phyloP scores from a whole-genome alignment of 92 coral and sea anemone species.

The Umimayanthus kanabou region DNA sequence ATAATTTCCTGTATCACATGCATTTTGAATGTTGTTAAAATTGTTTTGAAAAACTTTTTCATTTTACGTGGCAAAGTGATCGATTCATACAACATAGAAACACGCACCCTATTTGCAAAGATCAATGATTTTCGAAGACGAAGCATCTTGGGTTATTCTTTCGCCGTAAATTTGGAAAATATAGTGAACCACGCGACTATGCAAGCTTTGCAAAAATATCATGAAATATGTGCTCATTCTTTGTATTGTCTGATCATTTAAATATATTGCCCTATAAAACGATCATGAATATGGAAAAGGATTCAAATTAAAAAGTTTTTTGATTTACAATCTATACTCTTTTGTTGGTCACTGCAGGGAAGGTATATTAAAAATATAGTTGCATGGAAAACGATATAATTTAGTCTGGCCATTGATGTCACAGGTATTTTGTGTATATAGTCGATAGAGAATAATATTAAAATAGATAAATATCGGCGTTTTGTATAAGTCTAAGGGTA shows the following conservation, averaged over 20 bases:
- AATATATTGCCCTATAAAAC: background rate
- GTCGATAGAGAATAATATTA: too few species aligned
- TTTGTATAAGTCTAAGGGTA: too few species aligned
- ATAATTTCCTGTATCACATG: background rate
- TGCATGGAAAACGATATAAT: too few species aligned
- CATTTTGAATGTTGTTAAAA: too few species aligned
- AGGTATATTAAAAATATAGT: too few species aligned
- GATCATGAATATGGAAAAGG: background rate
- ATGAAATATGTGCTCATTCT: background rate
- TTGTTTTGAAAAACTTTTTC: too few species aligned
- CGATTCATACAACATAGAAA: background rate
- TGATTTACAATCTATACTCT: background rate
- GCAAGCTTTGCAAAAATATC: background rate
- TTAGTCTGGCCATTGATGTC: background rate
- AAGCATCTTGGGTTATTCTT: too few species aligned
- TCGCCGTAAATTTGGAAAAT: background rate
- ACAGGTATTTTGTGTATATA: background rate
- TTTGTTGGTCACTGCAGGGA: slow-evolving; percentile 14
- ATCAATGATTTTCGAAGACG: background rate
- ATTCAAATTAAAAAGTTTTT: background rate
- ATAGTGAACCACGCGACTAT: too few species aligned
- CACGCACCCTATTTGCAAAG: too few species aligned
- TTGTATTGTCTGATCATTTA: background rate
- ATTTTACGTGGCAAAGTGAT: background rate
- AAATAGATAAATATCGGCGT: too few species aligned